Evolutionary conservation across 2,888 invertebrate genomes (phyloP), one percentile per base, ranked within the genome.

Genomic region (Caenorhabditis becei): DNA sequence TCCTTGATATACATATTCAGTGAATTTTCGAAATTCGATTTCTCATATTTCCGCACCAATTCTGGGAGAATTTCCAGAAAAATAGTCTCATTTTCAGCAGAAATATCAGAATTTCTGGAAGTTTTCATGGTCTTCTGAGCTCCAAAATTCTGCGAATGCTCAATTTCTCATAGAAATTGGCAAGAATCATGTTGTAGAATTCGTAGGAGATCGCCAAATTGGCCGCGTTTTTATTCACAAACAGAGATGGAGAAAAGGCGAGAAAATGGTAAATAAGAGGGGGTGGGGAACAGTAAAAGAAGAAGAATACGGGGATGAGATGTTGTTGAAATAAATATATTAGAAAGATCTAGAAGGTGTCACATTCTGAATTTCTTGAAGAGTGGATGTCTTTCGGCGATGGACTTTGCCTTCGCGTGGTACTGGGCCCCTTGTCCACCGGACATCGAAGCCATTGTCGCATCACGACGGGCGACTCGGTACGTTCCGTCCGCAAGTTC

Each of bases 361-460:
- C n/a, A n/a, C n/a, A 56, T 77, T n/a, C 95, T 93, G 93, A 97
- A 98, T 92, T 96, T 96, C 92, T 97, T 98, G 93, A 99, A 99
- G 79, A 99, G 93, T 11, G 97, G 98, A 93, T 99, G 98, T 41
- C 90, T 82, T 49, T 91, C 89, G 8, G 85, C 83, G 66, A 81
- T 82, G 24, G 65, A 95, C 97, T 85, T 84, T 0, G 82, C 81
- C 37, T 80, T 83, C 18, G 83, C 83, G 44, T 83, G 67, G 77
- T 88, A 89, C 11, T 84, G 84, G 16, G 84, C 83, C 16, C 87
- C 82, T 51, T 82, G 83, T 3, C 86, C 89, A 23, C 89, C 89
- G 20, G 89, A 89, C 77, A 89, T 86, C 14, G 86, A 80, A 3
- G 83, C 84, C 84, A 88, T 84, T 44, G 83, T 82, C 18, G 81